phyloP scores from a whole-genome alignment of 2,888 invertebrate species.

The Pseudanteris insignis region DNA sequence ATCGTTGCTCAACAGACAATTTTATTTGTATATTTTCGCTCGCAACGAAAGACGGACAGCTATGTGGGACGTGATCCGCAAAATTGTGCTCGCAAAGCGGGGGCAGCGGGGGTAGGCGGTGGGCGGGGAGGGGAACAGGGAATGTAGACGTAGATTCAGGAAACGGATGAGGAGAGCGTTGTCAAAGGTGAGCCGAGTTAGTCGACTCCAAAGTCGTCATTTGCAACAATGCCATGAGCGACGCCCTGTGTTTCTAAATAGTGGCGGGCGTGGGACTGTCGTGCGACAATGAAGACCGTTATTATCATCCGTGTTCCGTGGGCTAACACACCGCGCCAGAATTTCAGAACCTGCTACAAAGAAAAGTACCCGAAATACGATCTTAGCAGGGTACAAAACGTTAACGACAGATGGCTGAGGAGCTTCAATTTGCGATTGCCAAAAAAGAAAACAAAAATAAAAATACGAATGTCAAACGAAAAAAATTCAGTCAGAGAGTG shows the following conservation, averaged over 20 bases:
- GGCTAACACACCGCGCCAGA: conserved; percentile 32
- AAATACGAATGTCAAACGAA: too few species aligned
- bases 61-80: conserved; percentile 18
- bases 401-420: conserved; percentile 31
- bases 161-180: conserved; percentile 42
- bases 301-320: conserved; percentile 49
- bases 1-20: too few species aligned
- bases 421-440: conserved; percentile 19
- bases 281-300: conserved; percentile 55
- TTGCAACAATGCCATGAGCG: conserved; percentile 50
- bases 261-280: conserved; percentile 54
- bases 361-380: conserved; percentile 32
- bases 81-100: conserved; percentile 29
- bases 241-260: conserved; percentile 54
- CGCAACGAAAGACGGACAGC: background rate
- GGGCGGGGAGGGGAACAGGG: conserved; percentile 1
- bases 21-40: too few species aligned
- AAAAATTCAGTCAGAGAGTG: too few species aligned
- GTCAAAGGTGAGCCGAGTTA: conserved; percentile 45
- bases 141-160: conserved; percentile 36
- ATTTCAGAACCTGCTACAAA: conserved; percentile 36
- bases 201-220: conserved; percentile 48
- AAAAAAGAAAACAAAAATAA: too few species aligned
- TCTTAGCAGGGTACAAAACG: conserved; percentile 17
- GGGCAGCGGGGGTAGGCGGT: background rate